Evolutionary conservation across 2,113 vertebrate species (phyloP).

Genomic region (Saccopteryx leptura): DNA sequence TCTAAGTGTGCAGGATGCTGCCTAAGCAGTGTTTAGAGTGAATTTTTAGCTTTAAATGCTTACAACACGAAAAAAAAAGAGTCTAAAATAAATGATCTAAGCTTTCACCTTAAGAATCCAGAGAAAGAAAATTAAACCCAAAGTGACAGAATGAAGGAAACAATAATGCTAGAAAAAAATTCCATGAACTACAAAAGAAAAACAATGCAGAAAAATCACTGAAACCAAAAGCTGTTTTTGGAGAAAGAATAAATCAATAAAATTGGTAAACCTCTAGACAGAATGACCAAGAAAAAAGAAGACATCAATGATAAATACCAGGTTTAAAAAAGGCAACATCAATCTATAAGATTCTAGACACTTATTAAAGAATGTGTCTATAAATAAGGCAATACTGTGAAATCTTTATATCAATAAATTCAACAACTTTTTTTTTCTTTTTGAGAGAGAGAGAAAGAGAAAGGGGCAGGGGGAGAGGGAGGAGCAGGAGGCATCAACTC

Average conservation of each 20-base stretch:
- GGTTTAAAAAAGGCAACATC: background rate
- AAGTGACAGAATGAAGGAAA: background rate
- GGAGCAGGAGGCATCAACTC: too few relatives aligned
- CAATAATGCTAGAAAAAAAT: background rate
- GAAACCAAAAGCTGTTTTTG: background rate
- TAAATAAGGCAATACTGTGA: background rate
- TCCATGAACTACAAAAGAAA: background rate
- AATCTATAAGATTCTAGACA: background rate
- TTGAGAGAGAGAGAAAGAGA: too few relatives aligned
- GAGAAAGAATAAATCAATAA: background rate
- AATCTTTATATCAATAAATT: background rate
- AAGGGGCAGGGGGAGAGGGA: too few relatives aligned
- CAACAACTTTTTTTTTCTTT: background rate
- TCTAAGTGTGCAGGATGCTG: background rate
- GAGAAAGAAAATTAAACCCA: background rate
- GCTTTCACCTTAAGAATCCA: background rate
- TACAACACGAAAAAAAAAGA: background rate
- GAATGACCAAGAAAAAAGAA: slow-evolving; percentile 15
- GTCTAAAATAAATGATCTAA: background rate
- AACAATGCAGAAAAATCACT: slow-evolving; percentile 17
- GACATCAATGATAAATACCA: background rate
- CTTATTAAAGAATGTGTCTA: too few relatives aligned
- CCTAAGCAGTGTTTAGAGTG: background rate
- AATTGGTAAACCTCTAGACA: background rate
- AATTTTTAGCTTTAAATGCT: slow-evolving; percentile 12